Percentiles rank a stretch among this genome's conserved stretches.
These are phyloP conservation scores for Mythimna pallens DNA, from an alignment of 2,888 invertebrate species.

Conservation along the genomic window DNA sequence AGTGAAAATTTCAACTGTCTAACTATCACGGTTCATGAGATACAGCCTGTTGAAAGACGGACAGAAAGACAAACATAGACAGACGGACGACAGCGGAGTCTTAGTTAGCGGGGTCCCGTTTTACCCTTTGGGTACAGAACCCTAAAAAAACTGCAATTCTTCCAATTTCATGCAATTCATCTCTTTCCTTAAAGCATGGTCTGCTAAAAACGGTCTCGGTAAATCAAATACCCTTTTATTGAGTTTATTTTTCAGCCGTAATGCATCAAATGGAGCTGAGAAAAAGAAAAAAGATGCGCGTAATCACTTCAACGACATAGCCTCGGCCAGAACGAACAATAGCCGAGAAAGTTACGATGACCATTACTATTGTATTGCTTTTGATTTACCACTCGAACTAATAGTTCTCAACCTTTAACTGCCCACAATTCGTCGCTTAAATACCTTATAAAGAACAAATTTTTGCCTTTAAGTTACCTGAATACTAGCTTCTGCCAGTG, in stretches of 20 bases:
- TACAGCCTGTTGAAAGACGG: too few species aligned
- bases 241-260: slow-evolving; percentile 56
- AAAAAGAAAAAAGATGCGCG: slow-evolving; percentile 69
- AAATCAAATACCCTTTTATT: slow-evolving; percentile 51
- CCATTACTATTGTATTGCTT: slow-evolving; percentile 65
- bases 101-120: too few species aligned
- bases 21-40: too few species aligned
- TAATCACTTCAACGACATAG: slow-evolving; percentile 73
- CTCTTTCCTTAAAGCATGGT: slow-evolving; percentile 12
- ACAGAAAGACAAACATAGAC: too few species aligned
- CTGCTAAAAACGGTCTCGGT: slow-evolving; percentile 38
- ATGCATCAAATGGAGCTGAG: slow-evolving; percentile 64
- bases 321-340: slow-evolving; percentile 73
- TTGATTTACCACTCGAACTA: slow-evolving; percentile 44
- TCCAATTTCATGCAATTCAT: slow-evolving; percentile 28
- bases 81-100: too few species aligned
- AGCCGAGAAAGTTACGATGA: slow-evolving; percentile 74
- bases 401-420: slow-evolving; percentile 25
- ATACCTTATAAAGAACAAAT: slow-evolving; percentile 10
- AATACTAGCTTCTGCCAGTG: background rate
- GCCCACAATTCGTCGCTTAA: slow-evolving; percentile 14
- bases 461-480: background rate
- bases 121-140: too few species aligned
- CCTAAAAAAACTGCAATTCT: slow-evolving; percentile 5
- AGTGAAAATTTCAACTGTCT: too few species aligned